Percentiles rank a stretch among this genome's conserved stretches.
Conservation (phyloP, 2,797 vertebrate genomes). For the Clarias laeviceps region DNA sequence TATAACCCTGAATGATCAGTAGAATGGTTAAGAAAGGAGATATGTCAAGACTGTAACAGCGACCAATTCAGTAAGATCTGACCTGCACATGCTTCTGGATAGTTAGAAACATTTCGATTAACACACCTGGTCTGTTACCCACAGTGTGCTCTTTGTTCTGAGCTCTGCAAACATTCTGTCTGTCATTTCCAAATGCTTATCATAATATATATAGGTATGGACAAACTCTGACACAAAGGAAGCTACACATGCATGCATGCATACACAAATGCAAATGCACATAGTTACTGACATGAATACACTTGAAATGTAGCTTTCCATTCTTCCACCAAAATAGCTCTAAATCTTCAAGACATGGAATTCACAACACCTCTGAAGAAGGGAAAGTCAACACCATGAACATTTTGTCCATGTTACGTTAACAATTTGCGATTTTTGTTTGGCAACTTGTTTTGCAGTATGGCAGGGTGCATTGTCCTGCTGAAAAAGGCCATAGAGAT, state of each 20-base stretch:
- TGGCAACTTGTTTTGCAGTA: too few relatives aligned
- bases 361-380: too few relatives aligned
- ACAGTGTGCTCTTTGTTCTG: constrained; percentile 63
- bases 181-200: constrained; percentile 55
- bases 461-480: too few relatives aligned
- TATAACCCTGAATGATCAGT: constrained; percentile 1
- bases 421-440: too few relatives aligned
- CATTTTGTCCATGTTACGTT: too few relatives aligned
- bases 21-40: constrained; percentile 55
- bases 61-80: constrained; percentile 64
- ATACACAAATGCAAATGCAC: not conserved
- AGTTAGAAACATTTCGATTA: constrained; percentile 9
- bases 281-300: not conserved
- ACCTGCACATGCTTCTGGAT: not conserved
- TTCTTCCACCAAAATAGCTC: too few relatives aligned
- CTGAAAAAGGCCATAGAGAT: too few relatives aligned
- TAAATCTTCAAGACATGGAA: too few relatives aligned
- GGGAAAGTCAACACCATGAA: too few relatives aligned
- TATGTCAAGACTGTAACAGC: constrained; percentile 56
- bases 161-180: constrained; percentile 52
- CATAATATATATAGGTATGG: constrained; percentile 5
- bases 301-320: too few relatives aligned
- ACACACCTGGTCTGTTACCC: constrained; percentile 51
- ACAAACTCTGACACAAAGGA: not conserved
- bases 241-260: not conserved